Base-by-base conservation (phyloP, 2,888 invertebrate genomes). In the Polia nebulosa region DNA sequence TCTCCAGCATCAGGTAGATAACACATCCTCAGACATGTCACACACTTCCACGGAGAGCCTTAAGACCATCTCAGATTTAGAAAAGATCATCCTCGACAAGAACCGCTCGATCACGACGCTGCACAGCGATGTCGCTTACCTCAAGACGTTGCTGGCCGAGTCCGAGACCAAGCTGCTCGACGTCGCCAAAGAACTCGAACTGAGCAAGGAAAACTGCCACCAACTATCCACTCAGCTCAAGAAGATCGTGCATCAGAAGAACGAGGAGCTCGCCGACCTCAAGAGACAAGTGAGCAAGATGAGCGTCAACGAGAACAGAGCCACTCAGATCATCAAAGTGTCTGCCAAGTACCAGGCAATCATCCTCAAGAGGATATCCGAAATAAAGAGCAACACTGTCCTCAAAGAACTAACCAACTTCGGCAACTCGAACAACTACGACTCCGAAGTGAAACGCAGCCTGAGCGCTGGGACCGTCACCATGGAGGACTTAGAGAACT, bases 271-370 rank as follows among this genome's bases (percentile, higher is more conserved):
- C 36, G 88, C 91, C 0, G 95, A 95, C 0, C 84, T 95, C n/a
- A 95, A 92, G 71, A 92, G 88, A 68, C 94, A 95, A 79, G 82
- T 95, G 0, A 83, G 82, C 22, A 95, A 94, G 87, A 92, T 95
- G 94, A 93, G 89, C 61, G 89, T 80, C 9, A 91, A 90, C 0
- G 95, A 95, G 81, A 95, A 90, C 55, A 88, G 94, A 59, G 95
- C 95, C 7, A 89, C 88, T 6, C 94, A 95, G 85, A 95, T 95
- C 25, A 93, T 95, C 36, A 95, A 93, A 87, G 92, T 95, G 0
- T 95, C 95, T 0, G 92, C 95, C 1, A 95, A 94, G 79, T 95
- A 95, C 72, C 95, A 95, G 77, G 92, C 94, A 9, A 95, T 95
- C 59, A 95, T 95, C 83, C 82, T 94, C 11, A 93, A 92, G 76